Evolutionary conservation across 2,888 invertebrate genomes (phyloP).

Genomic region (Tribolium freemani): DNA sequence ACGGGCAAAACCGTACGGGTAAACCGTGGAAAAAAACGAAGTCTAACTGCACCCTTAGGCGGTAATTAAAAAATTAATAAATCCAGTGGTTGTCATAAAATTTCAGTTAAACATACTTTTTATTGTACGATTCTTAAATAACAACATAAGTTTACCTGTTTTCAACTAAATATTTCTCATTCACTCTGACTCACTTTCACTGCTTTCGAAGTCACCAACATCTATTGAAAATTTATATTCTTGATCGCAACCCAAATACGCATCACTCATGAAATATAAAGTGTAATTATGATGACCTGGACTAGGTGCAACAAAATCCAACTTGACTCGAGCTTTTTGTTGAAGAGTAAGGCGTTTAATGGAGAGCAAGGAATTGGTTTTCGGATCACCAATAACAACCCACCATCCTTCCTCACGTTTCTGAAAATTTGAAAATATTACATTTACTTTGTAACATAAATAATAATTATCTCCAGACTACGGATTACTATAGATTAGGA

Average conservation of each 20-base stretch:
- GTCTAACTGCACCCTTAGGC: no score
- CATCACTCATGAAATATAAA: constrained; percentile 99
- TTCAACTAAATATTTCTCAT: neutral
- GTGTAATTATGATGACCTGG: constrained; percentile 92
- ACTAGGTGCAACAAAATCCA: constrained; percentile 95
- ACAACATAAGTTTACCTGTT: neutral
- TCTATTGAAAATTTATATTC: constrained; percentile 95
- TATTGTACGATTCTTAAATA: no score
- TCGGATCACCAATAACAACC: constrained; percentile 98
- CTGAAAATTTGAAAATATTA: no score
- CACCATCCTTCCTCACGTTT: constrained; percentile 96
- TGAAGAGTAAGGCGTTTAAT: constrained; percentile 97
- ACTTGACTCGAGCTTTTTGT: constrained; percentile 87
- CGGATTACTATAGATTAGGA: no score
- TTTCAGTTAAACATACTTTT: no score
- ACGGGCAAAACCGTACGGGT: no score
- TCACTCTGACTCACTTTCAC: constrained; percentile 74
- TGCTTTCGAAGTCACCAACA: constrained; percentile 82
- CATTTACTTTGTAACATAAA: no score
- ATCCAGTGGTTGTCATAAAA: no score
- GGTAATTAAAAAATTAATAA: no score
- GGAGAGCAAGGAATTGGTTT: constrained; percentile 92
- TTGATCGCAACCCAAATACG: constrained; percentile 99
- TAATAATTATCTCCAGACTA: no score
- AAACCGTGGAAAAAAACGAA: no score